These are phyloP conservation scores for Panthera uncia DNA, from an alignment of 2,113 vertebrate genomes.

Conservation along the genomic window DNA sequence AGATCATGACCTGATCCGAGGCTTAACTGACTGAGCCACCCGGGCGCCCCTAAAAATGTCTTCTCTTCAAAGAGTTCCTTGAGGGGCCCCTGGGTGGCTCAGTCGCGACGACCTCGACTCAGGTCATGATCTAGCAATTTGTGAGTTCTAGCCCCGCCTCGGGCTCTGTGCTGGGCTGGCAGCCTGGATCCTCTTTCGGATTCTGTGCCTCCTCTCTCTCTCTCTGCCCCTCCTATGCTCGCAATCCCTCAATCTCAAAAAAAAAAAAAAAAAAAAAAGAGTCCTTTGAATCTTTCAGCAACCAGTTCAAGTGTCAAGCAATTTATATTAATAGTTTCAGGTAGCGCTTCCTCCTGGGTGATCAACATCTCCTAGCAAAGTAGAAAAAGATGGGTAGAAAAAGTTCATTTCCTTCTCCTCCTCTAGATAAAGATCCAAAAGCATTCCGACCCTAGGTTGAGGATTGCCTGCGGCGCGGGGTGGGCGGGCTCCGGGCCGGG, in stretches of 20 bases:
- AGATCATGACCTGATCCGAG: too few species aligned
- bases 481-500: not conserved
- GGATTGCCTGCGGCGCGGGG: not conserved
- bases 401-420: not conserved
- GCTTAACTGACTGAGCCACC: too few species aligned
- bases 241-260: not conserved
- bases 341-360: not conserved
- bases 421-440: not conserved
- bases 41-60: too few species aligned
- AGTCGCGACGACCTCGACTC: too few species aligned
- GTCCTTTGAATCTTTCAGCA: not conserved
- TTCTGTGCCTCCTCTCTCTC: too few species aligned
- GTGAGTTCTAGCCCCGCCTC: too few species aligned
- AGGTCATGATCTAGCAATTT: too few species aligned
- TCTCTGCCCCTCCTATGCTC: too few species aligned
- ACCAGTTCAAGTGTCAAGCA: not conserved
- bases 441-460: not conserved
- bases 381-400: not conserved
- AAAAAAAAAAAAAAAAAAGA: not conserved
- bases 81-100: too few species aligned
- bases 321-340: not conserved
- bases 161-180: too few species aligned
- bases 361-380: not conserved
- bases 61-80: too few species aligned
- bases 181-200: too few species aligned